These are phyloP conservation scores for Pteruthius melanotis DNA, from an alignment of 2,113 vertebrate species.

Conservation along the genomic window DNA sequence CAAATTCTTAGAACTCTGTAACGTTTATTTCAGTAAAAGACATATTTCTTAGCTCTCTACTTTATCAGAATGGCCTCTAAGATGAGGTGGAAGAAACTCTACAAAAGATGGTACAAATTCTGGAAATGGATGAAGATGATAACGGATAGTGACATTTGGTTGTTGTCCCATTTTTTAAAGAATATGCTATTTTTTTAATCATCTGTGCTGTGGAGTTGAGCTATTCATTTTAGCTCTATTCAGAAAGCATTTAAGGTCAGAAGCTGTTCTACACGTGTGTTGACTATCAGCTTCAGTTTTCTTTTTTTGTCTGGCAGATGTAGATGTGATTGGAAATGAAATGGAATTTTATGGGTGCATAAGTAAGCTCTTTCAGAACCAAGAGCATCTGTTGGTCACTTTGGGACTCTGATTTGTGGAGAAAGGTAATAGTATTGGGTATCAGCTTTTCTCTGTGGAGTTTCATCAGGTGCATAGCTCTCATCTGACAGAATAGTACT, in stretches of 20 bases:
- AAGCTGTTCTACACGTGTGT: neutral
- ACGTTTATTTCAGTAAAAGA: slow-evolving; percentile 2
- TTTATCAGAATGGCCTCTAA: neutral
- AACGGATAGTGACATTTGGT: neutral
- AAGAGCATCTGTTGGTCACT: neutral
- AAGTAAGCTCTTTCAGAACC: neutral
- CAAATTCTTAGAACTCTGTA: slow-evolving; percentile 35
- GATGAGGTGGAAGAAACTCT: neutral
- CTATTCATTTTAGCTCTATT: neutral
- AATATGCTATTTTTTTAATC: neutral
- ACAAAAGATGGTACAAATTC: neutral
- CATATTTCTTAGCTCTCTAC: neutral
- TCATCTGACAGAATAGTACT: neutral
- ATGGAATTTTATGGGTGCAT: neutral
- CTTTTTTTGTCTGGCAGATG: neutral
- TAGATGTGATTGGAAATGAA: neutral
- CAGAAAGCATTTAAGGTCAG: neutral
- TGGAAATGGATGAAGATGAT: neutral
- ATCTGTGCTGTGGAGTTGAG: neutral
- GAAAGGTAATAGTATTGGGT: neutral
- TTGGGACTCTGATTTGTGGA: neutral
- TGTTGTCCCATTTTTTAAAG: neutral
- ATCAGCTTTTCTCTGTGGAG: neutral
- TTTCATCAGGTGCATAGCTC: neutral
- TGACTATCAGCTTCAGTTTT: neutral